Base-by-base conservation (phyloP, 2,888 invertebrate genomes). In the Heterodera filipjevi region DNA sequence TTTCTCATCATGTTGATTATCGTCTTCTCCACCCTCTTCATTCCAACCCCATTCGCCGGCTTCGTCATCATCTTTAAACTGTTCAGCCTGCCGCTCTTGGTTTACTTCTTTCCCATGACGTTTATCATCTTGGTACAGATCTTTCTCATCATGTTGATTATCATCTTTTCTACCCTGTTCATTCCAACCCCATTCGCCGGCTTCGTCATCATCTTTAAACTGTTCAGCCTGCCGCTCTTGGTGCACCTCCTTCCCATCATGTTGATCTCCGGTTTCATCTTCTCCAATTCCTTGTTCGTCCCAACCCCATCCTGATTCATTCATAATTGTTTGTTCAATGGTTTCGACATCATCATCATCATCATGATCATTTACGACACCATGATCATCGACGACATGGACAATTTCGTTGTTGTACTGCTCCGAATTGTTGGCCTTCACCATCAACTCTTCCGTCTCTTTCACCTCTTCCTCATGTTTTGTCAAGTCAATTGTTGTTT, bases 161-260 rank as follows among this genome's bases (percentile, higher is more conserved):
- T 19, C 59, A 32, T 27, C 33, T 35, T 27, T 32, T 8, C 44
- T 8, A 19, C 59, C 59, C 5, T 53, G 22, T 27, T 68, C 68
- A 35, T 68, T 19, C 68, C 68, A 68, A 68, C 22, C 68, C 68
- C 68, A 68, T n/a, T 22, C 68, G 30, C 12, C 39, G 39, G 12
- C 8, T 39, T 39, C 39, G 6, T 39, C 39, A 12, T 39, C 39
- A 12, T 39, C 12, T 39, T 12, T 12, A 12, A 0, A 39, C 6
- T 39, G 39, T 6, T 22, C 19, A 53, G 53, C 6, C 22, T 53
- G 53, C 19, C 22, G 53, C n/a, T 53, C 22, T 6, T 53, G 19
- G 22, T 19, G 22, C 22, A 5, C 53, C 53, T 53, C 22, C 53
- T 53, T 6, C 6, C 22, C 53, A 53, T 12, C 22, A 6, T 6